phyloP scores from a whole-genome alignment of 2,888 invertebrate genomes.

The Seira ritae region DNA sequence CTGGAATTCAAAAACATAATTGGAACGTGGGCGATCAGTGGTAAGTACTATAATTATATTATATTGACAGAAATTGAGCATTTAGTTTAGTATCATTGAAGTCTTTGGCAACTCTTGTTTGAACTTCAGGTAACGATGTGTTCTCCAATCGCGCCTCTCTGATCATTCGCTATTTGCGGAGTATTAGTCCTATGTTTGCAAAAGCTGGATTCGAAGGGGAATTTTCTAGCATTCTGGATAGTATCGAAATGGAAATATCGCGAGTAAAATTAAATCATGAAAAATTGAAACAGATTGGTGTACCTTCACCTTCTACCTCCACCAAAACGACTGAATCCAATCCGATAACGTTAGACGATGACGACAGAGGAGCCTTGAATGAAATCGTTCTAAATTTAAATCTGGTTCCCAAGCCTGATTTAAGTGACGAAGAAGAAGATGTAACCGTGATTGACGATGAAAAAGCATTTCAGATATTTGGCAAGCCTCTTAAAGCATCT shows the following conservation, averaged over 20 bases:
- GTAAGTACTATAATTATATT: slow-evolving; percentile 57
- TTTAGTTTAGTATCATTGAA: not conserved
- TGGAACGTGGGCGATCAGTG: slow-evolving; percentile 63
- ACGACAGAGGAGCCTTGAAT: slow-evolving; percentile 51
- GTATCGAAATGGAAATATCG: slow-evolving; percentile 59
- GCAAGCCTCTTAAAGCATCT: slow-evolving; percentile 40
- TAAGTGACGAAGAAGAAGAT: slow-evolving; percentile 41
- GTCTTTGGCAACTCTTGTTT: not conserved
- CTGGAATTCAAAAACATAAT: slow-evolving; percentile 67
- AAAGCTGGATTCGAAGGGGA: slow-evolving; percentile 48
- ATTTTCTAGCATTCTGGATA: slow-evolving; percentile 44
- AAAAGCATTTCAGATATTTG: slow-evolving; percentile 29
- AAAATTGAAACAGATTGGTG: slow-evolving; percentile 30
- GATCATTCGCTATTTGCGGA: slow-evolving; percentile 61
- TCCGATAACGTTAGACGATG: not conserved
- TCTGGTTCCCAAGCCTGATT: slow-evolving; percentile 25
- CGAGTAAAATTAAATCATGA: slow-evolving; percentile 42
- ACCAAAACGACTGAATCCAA: slow-evolving; percentile 10
- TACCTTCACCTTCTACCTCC: no score
- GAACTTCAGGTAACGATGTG: slow-evolving; percentile 28
- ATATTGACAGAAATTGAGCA: no score
- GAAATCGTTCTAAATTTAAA: slow-evolving; percentile 63
- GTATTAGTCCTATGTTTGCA: slow-evolving; percentile 50
- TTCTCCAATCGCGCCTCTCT: slow-evolving; percentile 32
- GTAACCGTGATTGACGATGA: slow-evolving; percentile 6